Base-by-base conservation (phyloP, 2,888 invertebrate species). In the Brenthis daphne region DNA sequence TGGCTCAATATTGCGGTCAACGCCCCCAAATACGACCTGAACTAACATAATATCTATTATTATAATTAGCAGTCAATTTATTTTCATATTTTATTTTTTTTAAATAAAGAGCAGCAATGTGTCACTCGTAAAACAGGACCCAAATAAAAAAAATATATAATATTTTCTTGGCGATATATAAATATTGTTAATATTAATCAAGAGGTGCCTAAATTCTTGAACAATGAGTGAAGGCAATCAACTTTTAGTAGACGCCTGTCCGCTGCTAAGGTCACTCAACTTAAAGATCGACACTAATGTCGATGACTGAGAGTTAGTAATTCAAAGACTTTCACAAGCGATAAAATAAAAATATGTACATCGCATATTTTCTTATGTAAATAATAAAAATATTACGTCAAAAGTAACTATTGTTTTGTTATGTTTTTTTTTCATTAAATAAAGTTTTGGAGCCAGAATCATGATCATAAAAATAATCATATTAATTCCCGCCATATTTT, bases 1-100 rank as follows among this genome's bases (percentile, higher is more conserved):
- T 87, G 85, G 86, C 84, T 91, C 88, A 89, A 89, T 89, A 89
- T 88, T 89, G 85, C 90, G 92, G 92, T 90, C 92, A 87, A 87
- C 87, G 92, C 86, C 89, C 91, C 85, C 85, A 79, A 84, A 82
- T 84, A 80, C 86, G 82, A 83, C 82, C 84, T 81, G 82, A 72
- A 75, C 75, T 70, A 76, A 74, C 72, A 63, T 70, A 76, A 74
- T 71, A 63, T 69, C 73, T 74, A 72, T 69, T 69, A 74, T 68
- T 70, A 70, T 70, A 72, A 64, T 72, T 74, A 60, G 64, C 67
- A 69, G 24, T 50, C 65, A 64, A 69, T 70, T 70, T 37, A 70
- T 65, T 68, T 64, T 68, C 37, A 37, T 37, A 37, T 37, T 29
- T n/a, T 67, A 67, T 63, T 37, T 29, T 33, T 70, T 66, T 57